Evolutionary conservation across 92 coral and sea anemone species (phyloP).

Genomic region (Heteractis magnifica): DNA sequence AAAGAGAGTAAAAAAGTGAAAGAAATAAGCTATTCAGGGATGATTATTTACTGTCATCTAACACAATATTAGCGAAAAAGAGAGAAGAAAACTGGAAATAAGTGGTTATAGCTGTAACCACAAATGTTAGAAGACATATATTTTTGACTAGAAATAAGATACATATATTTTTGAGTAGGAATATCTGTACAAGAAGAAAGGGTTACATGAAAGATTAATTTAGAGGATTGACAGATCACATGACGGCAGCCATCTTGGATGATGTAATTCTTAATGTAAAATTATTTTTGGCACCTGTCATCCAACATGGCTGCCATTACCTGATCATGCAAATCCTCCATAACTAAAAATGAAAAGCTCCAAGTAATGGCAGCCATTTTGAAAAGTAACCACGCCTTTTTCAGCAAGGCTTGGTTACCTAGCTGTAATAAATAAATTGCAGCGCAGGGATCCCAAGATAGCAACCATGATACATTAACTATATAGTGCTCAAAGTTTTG

Average conservation of each 20-base stretch:
- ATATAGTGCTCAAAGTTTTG: too few relatives aligned
- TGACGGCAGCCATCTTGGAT: too few relatives aligned
- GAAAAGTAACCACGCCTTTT: slow-evolving; percentile 2
- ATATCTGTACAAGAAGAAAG: not conserved
- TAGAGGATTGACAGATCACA: too few relatives aligned
- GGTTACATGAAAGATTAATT: not conserved
- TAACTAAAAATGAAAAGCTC: not conserved
- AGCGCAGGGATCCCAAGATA: not conserved
- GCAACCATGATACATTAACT: too few relatives aligned
- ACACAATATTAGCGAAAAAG: not conserved
- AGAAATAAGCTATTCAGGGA: not conserved
- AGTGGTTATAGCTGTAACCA: not conserved
- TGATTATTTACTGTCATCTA: not conserved
- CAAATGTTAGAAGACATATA: not conserved
- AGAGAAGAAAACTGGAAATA: not conserved
- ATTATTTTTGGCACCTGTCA: too few relatives aligned
- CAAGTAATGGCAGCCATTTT: not conserved
- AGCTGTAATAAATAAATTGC: not conserved
- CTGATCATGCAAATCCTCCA: too few relatives aligned
- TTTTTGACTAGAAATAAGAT: too few relatives aligned
- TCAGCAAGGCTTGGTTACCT: not conserved
- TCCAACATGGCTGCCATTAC: too few relatives aligned
- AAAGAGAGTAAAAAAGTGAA: not conserved
- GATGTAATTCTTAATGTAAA: too few relatives aligned
- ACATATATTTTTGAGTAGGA: not conserved